phyloP scores from a whole-genome alignment of 2,113 vertebrate genomes.

The Myrmophylax atrothorax region DNA sequence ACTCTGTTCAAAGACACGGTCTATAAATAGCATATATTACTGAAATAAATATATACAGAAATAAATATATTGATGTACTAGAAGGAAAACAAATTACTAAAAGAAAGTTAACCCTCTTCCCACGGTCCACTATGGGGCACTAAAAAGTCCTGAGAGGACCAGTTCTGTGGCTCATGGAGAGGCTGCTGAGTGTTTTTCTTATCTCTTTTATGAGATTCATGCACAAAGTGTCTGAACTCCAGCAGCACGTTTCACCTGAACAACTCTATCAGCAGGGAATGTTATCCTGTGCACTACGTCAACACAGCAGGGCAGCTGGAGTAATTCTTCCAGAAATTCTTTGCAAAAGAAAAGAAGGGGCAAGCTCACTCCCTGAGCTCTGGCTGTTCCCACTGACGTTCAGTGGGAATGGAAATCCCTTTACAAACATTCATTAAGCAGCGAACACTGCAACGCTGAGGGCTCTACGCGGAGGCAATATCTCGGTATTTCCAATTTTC shows the following conservation, averaged over 20 bases:
- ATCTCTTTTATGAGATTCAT: neutral
- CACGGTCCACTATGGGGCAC: neutral
- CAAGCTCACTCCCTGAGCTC: neutral
- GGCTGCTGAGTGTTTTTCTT: neutral
- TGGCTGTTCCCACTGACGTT: neutral
- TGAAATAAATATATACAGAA: neutral
- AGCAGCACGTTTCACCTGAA: neutral
- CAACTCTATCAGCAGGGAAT: neutral
- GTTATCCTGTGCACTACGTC: neutral
- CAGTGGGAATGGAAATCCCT: constrained; percentile 9
- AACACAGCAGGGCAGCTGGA: neutral
- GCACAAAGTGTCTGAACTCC: neutral
- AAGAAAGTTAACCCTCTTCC: neutral
- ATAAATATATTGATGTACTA: neutral
- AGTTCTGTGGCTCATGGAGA: neutral
- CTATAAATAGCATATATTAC: neutral
- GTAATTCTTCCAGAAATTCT: neutral
- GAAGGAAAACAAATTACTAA: neutral
- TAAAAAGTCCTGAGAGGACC: neutral
- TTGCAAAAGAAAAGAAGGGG: neutral
- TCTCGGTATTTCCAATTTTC: neutral
- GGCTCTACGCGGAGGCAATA: neutral
- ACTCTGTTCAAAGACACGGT: neutral
- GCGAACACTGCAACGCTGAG: neutral
- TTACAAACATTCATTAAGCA: neutral